Conservation (phyloP, 2,888 invertebrate genomes). For the Ernsta delagoae region DNA sequence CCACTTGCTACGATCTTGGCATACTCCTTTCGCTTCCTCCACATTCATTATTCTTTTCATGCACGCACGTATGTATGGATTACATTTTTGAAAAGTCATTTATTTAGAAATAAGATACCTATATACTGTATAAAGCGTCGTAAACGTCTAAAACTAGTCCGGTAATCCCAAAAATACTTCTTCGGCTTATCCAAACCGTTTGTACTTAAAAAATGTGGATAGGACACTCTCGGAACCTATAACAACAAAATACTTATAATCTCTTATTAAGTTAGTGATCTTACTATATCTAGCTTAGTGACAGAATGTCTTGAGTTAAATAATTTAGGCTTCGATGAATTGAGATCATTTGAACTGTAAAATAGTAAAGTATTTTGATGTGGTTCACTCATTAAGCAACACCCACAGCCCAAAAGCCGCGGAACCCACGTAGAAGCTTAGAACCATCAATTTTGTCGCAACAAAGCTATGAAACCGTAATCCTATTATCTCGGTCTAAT, state of each 20-base stretch:
- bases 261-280: not conserved
- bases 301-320: not conserved
- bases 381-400: conserved; percentile 16
- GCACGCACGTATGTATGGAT: too few relatives aligned
- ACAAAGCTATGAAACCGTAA: conserved; percentile 29
- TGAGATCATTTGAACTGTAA: not conserved
- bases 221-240: too few relatives aligned
- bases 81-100: too few relatives aligned
- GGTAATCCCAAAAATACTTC: too few relatives aligned
- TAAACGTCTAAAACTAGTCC: too few relatives aligned
- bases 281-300: not conserved
- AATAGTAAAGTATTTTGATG: conserved; percentile 15
- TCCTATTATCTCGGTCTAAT: conserved; percentile 25
- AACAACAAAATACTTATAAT: not conserved
- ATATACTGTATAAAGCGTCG: too few relatives aligned
- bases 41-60: too few relatives aligned
- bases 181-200: too few relatives aligned
- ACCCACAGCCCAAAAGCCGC: conserved; percentile 18
- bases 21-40: too few relatives aligned
- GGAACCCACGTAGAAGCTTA: conserved; percentile 19
- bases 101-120: too few relatives aligned
- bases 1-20: too few relatives aligned
- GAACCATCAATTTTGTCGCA: conserved; percentile 35
- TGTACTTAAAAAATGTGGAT: too few relatives aligned
- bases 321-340: not conserved